Base-by-base conservation (phyloP, 2,797 vertebrate species). In the Florisuga fusca region DNA sequence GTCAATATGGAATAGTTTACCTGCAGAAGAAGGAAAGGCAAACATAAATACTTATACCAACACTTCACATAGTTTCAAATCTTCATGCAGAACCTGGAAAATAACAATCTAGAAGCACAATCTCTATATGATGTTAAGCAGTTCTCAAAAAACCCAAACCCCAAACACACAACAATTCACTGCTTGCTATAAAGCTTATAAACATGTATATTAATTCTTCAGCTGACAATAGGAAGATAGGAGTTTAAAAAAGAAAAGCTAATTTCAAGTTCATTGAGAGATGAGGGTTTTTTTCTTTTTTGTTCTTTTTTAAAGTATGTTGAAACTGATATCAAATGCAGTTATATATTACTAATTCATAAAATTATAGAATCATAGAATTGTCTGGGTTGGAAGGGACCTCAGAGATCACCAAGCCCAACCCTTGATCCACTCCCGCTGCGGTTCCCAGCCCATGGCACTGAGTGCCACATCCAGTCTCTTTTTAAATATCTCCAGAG, bases 1-100 rank as follows among this genome's bases (percentile, higher is more conserved):
- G 97, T 99, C 99, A 31, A 99, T 99, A 97, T 99, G 99, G 97
- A 99, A 99, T 48, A 99, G 98, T 97, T 99, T 99, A 53, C 99
- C 99, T 99, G 95, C 2, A 95, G 50, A 43, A 81, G 48, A 29
- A 90, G 2, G 51, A 94, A 77, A 95, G 58, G 48, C 1, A 85
- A 77, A 79, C 58, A 29, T 31, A 58, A 29, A 36, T 22, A n/a
- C 8, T n/a, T 76, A 53, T 20, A 33, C 43, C 33, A 34, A n/a
- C 9, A 57, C 3, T 17, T 21, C 9, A 33, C 1, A 10, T 5
- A 14, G 5, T 13, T n/a, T 1, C 64, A 75, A 38, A 50, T 41
- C 31, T 27, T 45, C 9, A 21, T 8, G 7, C 2, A 79, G 73
- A 77, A 64, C 4, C 23, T 26, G 19, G 29, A 48, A 71, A 66